phyloP scores from a whole-genome alignment of 1,140 invertebrate species.

The Glomeris maerens region DNA sequence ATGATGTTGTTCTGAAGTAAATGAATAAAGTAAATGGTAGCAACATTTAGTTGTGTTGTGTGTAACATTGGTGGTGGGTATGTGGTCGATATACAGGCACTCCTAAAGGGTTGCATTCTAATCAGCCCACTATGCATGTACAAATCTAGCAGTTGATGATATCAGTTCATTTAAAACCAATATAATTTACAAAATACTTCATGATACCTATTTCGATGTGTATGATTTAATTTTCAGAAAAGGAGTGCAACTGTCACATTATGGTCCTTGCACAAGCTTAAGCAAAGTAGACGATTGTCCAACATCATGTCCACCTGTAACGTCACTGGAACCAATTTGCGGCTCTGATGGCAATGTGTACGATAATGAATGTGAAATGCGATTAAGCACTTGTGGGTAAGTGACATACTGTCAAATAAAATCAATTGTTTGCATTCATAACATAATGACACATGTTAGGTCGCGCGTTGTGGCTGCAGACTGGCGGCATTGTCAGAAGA shows the following conservation, averaged over 20 bases:
- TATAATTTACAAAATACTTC: too few species aligned
- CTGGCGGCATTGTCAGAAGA: constrained; percentile 77
- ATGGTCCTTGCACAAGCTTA: constrained; percentile 74
- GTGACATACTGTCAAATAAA: constrained; percentile 15
- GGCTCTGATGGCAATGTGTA: constrained; percentile 76
- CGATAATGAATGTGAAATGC: constrained; percentile 85
- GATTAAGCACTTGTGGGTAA: constrained; percentile 72
- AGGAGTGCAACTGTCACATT: constrained; percentile 54
- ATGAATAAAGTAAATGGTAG: too few species aligned
- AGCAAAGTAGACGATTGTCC: constrained; percentile 78
- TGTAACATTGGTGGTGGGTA: too few species aligned
- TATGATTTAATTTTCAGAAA: constrained; percentile 29
- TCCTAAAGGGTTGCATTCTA: too few species aligned
- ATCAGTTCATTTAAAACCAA: too few species aligned
- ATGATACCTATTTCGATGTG: background rate
- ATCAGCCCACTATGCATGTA: too few species aligned
- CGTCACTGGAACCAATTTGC: constrained; percentile 64
- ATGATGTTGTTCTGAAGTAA: too few species aligned
- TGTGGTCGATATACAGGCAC: too few species aligned
- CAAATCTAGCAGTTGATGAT: too few species aligned
- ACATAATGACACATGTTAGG: constrained; percentile 19
- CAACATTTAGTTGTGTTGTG: too few species aligned
- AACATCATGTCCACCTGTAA: constrained; percentile 63
- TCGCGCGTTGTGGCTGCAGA: constrained; percentile 52
- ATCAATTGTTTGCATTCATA: too few species aligned